phyloP scores from a whole-genome alignment of 2,113 vertebrate genomes.

The Cardinalis cardinalis region DNA sequence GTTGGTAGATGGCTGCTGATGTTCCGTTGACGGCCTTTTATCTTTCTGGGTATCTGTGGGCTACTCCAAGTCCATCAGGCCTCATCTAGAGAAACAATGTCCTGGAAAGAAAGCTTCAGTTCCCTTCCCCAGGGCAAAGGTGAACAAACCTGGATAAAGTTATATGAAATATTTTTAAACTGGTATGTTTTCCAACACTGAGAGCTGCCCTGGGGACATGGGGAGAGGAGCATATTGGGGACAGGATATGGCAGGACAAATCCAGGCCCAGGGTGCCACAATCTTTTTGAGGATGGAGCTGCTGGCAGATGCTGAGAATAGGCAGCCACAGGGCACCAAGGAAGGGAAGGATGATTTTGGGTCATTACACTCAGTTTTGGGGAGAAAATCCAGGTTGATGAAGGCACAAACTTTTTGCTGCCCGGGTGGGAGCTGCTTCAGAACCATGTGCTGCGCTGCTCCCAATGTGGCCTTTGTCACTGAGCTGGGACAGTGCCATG shows the following conservation, averaged over 20 bases:
- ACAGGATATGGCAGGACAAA: not conserved
- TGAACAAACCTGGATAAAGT: not conserved
- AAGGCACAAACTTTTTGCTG: not conserved
- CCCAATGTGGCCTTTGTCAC: not conserved
- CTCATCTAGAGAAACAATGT: not conserved
- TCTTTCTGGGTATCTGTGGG: not conserved
- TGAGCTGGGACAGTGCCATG: not conserved
- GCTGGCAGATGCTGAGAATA: fast-evolving
- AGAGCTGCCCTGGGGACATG: not conserved
- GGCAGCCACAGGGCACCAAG: not conserved
- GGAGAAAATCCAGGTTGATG: not conserved
- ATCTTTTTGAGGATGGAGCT: not conserved
- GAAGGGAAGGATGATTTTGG: not conserved
- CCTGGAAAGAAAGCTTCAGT: not conserved
- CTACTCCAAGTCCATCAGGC: not conserved
- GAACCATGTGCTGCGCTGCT: not conserved
- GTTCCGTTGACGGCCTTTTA: not conserved
- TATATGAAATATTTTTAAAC: not conserved
- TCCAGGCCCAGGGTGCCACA: not conserved
- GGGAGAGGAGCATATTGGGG: fast-evolving
- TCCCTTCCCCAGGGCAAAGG: not conserved
- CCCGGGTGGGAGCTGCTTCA: not conserved
- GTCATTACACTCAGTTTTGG: not conserved
- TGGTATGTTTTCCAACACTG: not conserved
- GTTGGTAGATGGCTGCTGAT: not conserved